Percentiles rank a stretch among this genome's conserved stretches.
These are phyloP conservation scores for Therioaphis trifolii DNA, from an alignment of 2,888 invertebrate species.

Conservation along the genomic window DNA sequence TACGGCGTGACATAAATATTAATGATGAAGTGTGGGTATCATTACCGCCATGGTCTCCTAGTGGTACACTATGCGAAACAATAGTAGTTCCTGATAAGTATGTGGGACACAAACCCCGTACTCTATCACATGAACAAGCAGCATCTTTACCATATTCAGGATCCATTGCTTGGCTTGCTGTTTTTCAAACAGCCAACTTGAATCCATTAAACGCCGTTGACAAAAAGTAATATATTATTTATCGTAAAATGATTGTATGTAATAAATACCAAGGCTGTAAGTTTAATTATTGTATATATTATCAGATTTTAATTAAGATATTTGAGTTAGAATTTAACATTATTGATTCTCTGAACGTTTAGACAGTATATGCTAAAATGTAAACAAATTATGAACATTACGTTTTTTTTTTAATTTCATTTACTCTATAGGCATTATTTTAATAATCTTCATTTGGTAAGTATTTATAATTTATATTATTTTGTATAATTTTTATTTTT, in stretches of 20 bases:
- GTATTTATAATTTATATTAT: no score
- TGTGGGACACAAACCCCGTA: constrained; percentile 72
- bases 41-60: constrained; percentile 73
- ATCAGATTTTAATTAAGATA: no score
- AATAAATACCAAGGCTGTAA: background rate
- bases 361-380: no score
- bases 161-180: constrained; percentile 72
- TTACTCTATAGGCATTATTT: no score
- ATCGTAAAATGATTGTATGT: background rate
- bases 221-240: constrained; percentile 70
- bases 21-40: constrained; percentile 70
- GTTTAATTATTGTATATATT: no score
- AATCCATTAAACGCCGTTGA: constrained; percentile 70
- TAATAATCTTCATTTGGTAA: no score
- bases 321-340: no score
- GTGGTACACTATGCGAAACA: constrained; percentile 73
- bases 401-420: no score
- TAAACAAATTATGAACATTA: no score
- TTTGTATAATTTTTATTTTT: no score
- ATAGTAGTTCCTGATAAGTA: constrained; percentile 71
- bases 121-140: constrained; percentile 73
- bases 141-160: constrained; percentile 75
- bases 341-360: no score
- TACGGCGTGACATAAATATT: constrained; percentile 68
- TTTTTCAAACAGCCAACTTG: constrained; percentile 70